These are phyloP conservation scores for Drosophila colorata DNA, from an alignment of 2,888 invertebrate genomes.

Conservation along the genomic window DNA sequence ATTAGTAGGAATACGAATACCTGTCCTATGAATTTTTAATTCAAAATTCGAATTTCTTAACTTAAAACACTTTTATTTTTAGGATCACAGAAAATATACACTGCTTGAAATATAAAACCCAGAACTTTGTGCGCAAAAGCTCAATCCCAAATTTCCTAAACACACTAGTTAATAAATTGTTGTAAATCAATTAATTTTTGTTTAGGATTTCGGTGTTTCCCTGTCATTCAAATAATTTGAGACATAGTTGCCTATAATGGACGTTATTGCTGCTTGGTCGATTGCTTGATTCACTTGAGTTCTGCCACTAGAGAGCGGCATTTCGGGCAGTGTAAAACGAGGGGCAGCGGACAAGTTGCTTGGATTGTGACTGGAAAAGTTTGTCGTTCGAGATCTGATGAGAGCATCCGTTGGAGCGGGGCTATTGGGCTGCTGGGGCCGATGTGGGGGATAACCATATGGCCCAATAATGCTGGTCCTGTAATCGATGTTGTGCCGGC, in stretches of 20 bases:
- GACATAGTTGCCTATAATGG: conserved; percentile 46
- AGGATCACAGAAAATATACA: conserved; percentile 6
- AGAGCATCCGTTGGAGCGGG: not conserved
- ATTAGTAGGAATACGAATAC: not conserved
- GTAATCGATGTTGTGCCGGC: conserved; percentile 37
- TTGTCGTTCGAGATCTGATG: not conserved
- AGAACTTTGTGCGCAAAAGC: too few species aligned
- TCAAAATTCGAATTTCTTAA: not conserved
- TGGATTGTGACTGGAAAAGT: not conserved
- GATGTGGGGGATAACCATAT: not conserved
- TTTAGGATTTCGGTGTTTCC: not conserved
- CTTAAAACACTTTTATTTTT: not conserved
- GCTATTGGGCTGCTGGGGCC: not conserved
- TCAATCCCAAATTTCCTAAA: too few species aligned
- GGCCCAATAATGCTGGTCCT: conserved; percentile 9
- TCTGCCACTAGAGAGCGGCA: not conserved
- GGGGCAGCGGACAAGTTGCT: not conserved
- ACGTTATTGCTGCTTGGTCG: conserved; percentile 42
- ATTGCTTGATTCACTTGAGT: conserved; percentile 17
- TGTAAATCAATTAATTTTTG: too few species aligned
- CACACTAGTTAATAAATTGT: too few species aligned
- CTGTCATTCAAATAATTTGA: conserved; percentile 35
- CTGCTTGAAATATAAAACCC: too few species aligned
- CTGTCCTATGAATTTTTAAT: too few species aligned
- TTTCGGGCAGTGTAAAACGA: conserved; percentile 1